A percentile compares a stretch with the other conserved stretches of the same genome.
phyloP scores from a whole-genome alignment of 2,888 invertebrate species.

The Minunthozetes semirufus region DNA sequence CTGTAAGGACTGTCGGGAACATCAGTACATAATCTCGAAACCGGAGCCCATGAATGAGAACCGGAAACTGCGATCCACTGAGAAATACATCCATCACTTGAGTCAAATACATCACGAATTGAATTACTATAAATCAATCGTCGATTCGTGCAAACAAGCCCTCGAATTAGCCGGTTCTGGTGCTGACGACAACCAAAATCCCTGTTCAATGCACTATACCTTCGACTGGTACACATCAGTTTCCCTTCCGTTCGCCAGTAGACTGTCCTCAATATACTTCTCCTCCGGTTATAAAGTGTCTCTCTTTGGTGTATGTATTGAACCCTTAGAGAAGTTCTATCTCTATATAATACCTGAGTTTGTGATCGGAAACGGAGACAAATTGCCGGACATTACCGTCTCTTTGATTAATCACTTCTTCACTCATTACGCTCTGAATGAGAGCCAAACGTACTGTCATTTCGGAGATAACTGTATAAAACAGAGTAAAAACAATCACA shows the following conservation, averaged over 20 bases:
- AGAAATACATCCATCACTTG: constrained; percentile 29
- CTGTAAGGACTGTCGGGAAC: constrained; percentile 33
- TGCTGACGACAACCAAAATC: neutral
- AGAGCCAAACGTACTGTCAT: constrained; percentile 20
- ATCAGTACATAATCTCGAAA: constrained; percentile 27
- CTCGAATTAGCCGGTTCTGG: neutral
- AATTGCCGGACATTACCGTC: constrained; percentile 18
- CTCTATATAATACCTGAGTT: constrained; percentile 36
- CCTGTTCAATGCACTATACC: constrained; percentile 33
- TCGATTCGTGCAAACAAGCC: neutral
- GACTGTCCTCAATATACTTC: constrained; percentile 29
- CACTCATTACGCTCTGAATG: constrained; percentile 4
- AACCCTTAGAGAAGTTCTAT: constrained; percentile 30
- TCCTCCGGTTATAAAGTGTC: constrained; percentile 29
- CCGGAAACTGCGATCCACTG: constrained; percentile 3
- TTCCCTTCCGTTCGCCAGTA: constrained; percentile 20
- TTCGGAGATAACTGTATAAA: constrained; percentile 12
- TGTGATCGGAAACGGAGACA: neutral
- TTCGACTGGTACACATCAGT: constrained; percentile 34
- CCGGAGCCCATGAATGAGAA: constrained; percentile 3
- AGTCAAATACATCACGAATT: constrained; percentile 20
- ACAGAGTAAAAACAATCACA: constrained; percentile 31
- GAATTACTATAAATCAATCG: neutral
- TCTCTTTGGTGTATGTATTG: constrained; percentile 32
- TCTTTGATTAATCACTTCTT: constrained; percentile 34